Base-by-base conservation (phyloP, 2,113 vertebrate genomes). In the Trichechus manatus region DNA sequence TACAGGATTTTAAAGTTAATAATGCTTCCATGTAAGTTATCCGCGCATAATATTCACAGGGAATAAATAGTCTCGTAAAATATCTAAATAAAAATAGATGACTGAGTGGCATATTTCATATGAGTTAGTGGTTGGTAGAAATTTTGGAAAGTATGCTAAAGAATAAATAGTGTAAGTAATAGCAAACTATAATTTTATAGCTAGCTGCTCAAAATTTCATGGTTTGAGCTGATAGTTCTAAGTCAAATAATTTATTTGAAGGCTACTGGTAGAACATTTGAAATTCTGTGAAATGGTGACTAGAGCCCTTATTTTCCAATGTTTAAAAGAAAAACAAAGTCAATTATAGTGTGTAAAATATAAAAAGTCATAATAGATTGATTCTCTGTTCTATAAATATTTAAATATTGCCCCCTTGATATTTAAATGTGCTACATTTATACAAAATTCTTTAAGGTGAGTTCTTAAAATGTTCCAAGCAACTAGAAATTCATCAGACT, bases 131-230 rank as follows among this genome's bases (percentile, higher is more conserved):
- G 10, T 75, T 88, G 10, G 70, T 44, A 56, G 6, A 91, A 85
- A 17, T 42, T 94, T 91, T 44, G 23, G 9, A 85, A 96, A 94
- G 0, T 50, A 78, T 93, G 9, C 79, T 94, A 85, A 94, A 77
- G n/a, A 95, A 42, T 93, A 91, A 89, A 83, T 89, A 93, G 20
- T 83, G 8, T 85, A 66, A 80, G 10, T 84, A 81, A 84, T 17
- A 88, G 27, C 17, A 87, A 90, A 64, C 19, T 56, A 31, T 87
- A 88, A 93, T 81, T 94, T 96, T 84, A 88, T 96, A 59, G 25
- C 42, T 56, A 91, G 44, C 74, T 91, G 59, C 79, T 88, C 72
- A 91, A 92, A 96, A 86, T 96, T 96, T 94, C 47, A 83, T 97
- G 66, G 42, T 94, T 94, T 68, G 31, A 81, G 9, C 44, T 80